Conservation (phyloP, 2,113 vertebrate species). For the Rana temporaria region DNA sequence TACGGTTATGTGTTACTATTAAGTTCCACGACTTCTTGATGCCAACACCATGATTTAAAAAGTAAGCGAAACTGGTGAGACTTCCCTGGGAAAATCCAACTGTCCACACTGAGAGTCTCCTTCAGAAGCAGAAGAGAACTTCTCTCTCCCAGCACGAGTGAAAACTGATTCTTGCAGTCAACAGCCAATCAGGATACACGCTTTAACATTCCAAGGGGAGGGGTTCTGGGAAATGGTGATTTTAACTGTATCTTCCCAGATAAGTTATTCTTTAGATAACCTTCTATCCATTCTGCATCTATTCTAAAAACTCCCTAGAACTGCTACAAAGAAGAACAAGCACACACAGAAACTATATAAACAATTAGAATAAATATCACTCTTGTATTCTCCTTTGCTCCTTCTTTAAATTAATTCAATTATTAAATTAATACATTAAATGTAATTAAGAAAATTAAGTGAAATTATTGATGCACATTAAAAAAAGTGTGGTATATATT, state of each 20-base stretch:
- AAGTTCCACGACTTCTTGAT: conserved; percentile 51
- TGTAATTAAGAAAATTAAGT: too few relatives aligned
- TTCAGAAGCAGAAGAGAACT: conserved; percentile 60
- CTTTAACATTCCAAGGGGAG: conserved; percentile 67
- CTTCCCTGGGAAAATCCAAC: conserved; percentile 1
- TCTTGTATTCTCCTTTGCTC: neutral
- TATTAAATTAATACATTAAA: too few relatives aligned
- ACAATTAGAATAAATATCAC: neutral
- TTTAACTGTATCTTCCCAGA: conserved; percentile 52
- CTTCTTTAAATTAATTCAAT: too few relatives aligned
- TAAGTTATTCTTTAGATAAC: conserved; percentile 16
- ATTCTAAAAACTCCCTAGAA: neutral
- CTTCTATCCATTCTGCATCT: neutral
- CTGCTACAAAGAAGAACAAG: neutral
- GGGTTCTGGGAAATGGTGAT: conserved; percentile 53
- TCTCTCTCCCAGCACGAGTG: conserved; percentile 65
- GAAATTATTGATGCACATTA: too few relatives aligned
- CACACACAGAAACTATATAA: too few relatives aligned
- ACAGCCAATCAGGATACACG: conserved; percentile 65
- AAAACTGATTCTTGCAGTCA: conserved; percentile 67
- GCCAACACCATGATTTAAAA: conserved; percentile 38
- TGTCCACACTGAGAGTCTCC: conserved; percentile 21
- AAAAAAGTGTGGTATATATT: too few relatives aligned
- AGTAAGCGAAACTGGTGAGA: conserved; percentile 40
- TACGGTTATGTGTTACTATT: conserved; percentile 36